phyloP scores from a whole-genome alignment of 1,140 invertebrate genomes.

The Caenorhabditis brenneri region DNA sequence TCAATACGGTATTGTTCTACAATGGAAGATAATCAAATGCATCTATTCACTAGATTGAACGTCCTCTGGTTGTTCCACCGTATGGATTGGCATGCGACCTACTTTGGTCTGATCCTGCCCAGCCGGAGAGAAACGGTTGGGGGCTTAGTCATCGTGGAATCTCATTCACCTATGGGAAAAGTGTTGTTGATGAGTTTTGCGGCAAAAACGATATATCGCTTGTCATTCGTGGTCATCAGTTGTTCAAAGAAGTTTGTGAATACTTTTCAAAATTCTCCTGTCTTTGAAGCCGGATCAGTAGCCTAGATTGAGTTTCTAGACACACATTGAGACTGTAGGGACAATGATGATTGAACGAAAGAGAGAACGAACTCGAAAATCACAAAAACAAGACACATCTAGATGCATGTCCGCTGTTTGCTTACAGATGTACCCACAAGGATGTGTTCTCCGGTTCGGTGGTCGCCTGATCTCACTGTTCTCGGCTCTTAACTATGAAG shows the following conservation, averaged over 20 bases:
- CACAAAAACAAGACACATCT: too few relatives aligned
- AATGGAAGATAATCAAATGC: too few relatives aligned
- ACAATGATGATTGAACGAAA: too few relatives aligned
- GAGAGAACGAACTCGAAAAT: too few relatives aligned
- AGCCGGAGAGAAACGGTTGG: conserved; percentile 8
- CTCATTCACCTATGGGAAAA: conserved; percentile 57
- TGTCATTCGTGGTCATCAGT: conserved; percentile 61
- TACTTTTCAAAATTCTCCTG: background rate
- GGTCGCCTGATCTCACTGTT: conserved; percentile 57
- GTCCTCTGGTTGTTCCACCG: conserved; percentile 56
- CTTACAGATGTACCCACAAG: conserved; percentile 68
- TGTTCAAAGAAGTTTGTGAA: conserved; percentile 55
- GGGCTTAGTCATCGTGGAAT: conserved; percentile 51
- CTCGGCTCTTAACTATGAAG: conserved; percentile 59
- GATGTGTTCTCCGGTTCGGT: conserved; percentile 74
- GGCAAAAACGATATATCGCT: conserved; percentile 54
- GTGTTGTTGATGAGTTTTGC: conserved; percentile 57
- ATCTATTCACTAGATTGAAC: conserved; percentile 51
- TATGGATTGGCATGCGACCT: conserved; percentile 98
- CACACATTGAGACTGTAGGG: too few relatives aligned
- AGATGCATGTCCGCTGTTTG: too few relatives aligned
- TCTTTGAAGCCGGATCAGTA: too few relatives aligned
- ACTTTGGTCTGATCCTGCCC: conserved; percentile 92
- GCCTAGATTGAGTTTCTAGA: too few relatives aligned
- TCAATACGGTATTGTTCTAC: conserved; percentile 71